Conservation (phyloP, 2,113 vertebrate species). For the Nothobranchius kuhntae region DNA sequence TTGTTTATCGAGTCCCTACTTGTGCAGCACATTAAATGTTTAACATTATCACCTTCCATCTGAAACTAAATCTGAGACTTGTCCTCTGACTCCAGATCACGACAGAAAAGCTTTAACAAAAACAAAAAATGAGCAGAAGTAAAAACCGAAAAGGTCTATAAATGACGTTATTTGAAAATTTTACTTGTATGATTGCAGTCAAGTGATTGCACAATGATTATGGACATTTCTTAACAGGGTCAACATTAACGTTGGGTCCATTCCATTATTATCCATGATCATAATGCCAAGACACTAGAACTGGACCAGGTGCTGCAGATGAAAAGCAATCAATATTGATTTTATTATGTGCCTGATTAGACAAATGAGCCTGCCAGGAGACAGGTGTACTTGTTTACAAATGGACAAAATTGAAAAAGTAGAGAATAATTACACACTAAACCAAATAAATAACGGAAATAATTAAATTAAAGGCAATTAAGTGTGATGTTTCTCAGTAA, state of each 20-base stretch:
- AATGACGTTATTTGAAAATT: neutral
- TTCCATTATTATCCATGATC: neutral
- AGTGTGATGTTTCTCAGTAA: neutral
- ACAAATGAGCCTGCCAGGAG: neutral
- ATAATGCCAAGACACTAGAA: neutral
- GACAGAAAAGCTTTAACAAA: neutral
- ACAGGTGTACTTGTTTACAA: neutral
- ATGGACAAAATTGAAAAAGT: neutral
- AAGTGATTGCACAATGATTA: neutral
- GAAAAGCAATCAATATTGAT: neutral
- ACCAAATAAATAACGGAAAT: neutral
- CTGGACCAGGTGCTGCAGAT: neutral
- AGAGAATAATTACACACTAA: neutral
- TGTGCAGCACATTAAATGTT: neutral
- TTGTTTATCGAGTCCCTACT: too few species aligned
- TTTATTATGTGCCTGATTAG: neutral
- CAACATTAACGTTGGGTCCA: neutral
- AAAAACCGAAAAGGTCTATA: too few species aligned
- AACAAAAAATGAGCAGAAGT: neutral
- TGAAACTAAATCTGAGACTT: too few species aligned
- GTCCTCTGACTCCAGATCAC: too few species aligned
- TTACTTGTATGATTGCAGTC: neutral
- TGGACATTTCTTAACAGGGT: neutral
- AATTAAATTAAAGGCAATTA: constrained; percentile 10
- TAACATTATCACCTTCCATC: too few species aligned